Percentiles rank a stretch among this genome's conserved stretches.
These are phyloP conservation scores for Paedocypris micromegethes DNA, from an alignment of 2,797 vertebrate genomes.

Conservation along the genomic window DNA sequence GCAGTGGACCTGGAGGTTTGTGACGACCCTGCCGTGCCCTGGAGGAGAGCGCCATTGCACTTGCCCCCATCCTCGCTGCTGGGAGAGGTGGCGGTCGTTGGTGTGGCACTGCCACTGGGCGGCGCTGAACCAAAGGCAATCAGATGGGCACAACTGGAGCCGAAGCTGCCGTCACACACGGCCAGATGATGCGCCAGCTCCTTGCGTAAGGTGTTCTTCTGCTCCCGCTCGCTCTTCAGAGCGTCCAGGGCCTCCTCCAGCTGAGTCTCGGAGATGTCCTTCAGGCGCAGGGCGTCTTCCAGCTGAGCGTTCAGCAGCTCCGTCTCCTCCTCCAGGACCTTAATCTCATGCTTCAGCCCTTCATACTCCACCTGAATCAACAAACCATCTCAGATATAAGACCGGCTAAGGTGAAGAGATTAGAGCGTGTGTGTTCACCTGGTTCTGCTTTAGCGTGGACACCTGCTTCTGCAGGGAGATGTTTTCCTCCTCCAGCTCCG, in stretches of 20 bases:
- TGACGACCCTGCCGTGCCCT: slow-evolving; percentile 67
- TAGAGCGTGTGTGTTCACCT: slow-evolving; percentile 65
- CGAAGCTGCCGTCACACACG: slow-evolving; percentile 83
- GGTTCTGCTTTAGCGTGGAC: slow-evolving; percentile 89
- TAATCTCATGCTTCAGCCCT: slow-evolving; percentile 94
- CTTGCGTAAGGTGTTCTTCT: slow-evolving; percentile 85
- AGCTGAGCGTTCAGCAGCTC: slow-evolving; percentile 86
- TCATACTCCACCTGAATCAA: slow-evolving; percentile 89
- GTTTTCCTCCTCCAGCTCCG: slow-evolving; percentile 94
- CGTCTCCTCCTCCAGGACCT: slow-evolving; percentile 89
- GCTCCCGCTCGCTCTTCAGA: slow-evolving; percentile 87
- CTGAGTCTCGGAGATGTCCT: slow-evolving; percentile 86
- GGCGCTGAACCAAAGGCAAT: slow-evolving; percentile 78
- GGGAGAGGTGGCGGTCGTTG: slow-evolving; percentile 65
- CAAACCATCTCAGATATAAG: background rate
- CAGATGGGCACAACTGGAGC: slow-evolving; percentile 75
- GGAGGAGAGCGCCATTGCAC: slow-evolving; percentile 63
- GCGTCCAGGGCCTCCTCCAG: slow-evolving; percentile 92
- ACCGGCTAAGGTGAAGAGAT: too few relatives aligned
- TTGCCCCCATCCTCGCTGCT: slow-evolving; percentile 56
- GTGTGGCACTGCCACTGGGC: slow-evolving; percentile 71
- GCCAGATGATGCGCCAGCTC: slow-evolving; percentile 89
- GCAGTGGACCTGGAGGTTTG: slow-evolving; percentile 66
- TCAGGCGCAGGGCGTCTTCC: slow-evolving; percentile 85
- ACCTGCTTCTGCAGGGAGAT: slow-evolving; percentile 93